Evolutionary conservation across 2,888 invertebrate genomes (phyloP), one percentile per base, ranked within the genome.

Genomic region (Diarsia rubi): DNA sequence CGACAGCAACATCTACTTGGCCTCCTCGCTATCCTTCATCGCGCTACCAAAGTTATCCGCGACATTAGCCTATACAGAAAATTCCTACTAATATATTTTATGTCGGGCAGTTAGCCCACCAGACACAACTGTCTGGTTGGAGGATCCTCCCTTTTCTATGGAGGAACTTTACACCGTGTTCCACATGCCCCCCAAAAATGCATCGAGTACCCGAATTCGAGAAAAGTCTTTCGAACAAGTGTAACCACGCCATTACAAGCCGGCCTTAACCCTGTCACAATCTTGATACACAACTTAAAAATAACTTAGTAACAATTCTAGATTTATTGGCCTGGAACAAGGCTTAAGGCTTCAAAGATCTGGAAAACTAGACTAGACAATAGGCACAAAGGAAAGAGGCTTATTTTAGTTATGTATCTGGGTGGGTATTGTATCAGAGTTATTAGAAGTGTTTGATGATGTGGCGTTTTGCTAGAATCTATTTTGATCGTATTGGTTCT

Each of bases 241-340:
- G 16, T 27, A 16, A 14, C 16, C 54, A 1, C 24, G 14, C 54
- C 5, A 24, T 54, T 54, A 54, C 5, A 24, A 24, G 0, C 54
- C 0, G 24, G 2, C 24, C 54, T 24, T 14, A 6, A 27, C 16
- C 1, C 9, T 9, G 0, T 9, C 42, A 3, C 5, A 16, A 70
- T n/a, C n/a, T 59, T 44, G 42, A 59, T 14, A 1, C 0, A 31
- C 3, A 24, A 16, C n/a, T 11, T 47, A 42, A 69, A 65, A 19
- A 59, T 31, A 19, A 14, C 14, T 11, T 8, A 11, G 3, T 4
- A 44, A 44, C 44, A 44, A 69, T 78, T 42, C 49, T n/a, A 14
- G 37, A 70, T 62, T 52, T 78, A 78, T 78, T 71, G 27, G 37
- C n/a, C 2, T 44, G 69, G 59, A 78, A 69, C 31, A 60, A 60